Evolutionary conservation across 2,797 vertebrate species (phyloP).

Genomic region (Acanthiza pusilla): DNA sequence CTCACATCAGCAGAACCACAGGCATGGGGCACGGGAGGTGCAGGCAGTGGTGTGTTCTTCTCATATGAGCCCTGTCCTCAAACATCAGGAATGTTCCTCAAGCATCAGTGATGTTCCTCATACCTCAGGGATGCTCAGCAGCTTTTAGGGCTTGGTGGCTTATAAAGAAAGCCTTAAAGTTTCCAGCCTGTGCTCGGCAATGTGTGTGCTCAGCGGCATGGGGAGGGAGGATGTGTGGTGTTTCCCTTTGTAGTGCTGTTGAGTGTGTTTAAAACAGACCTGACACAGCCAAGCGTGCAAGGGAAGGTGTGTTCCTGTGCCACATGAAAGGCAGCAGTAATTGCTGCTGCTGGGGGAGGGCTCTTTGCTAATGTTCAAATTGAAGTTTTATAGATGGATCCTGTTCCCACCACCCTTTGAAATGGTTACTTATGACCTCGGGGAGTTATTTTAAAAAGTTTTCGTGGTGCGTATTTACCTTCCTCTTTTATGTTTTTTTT

Average conservation of each 20-base stretch:
- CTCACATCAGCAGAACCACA: rapidly evolving
- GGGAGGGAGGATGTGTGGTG: neutral
- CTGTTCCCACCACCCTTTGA: slow-evolving; percentile 31
- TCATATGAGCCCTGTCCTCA: rapidly evolving
- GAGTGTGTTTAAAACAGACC: slow-evolving; percentile 1
- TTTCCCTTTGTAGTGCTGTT: neutral
- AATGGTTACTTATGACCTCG: slow-evolving; percentile 14
- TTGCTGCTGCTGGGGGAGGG: neutral
- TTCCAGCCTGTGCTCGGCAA: neutral
- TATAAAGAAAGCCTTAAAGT: neutral
- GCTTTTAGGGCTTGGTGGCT: neutral
- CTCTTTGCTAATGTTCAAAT: neutral
- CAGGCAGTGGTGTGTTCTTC: neutral
- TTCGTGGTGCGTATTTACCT: neutral
- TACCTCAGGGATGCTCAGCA: neutral
- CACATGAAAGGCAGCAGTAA: slow-evolving; percentile 36
- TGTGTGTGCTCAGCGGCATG: neutral
- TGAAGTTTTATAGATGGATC: slow-evolving; percentile 17
- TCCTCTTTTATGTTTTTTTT: neutral
- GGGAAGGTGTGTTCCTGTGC: slow-evolving; percentile 11
- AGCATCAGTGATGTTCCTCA: neutral
- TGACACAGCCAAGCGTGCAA: neutral
- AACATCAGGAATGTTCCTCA: neutral
- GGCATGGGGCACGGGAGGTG: rapidly evolving
- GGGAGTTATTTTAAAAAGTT: slow-evolving; percentile 25